phyloP scores from a whole-genome alignment of 2,113 vertebrate species.

The Misgurnus mizolepis region DNA sequence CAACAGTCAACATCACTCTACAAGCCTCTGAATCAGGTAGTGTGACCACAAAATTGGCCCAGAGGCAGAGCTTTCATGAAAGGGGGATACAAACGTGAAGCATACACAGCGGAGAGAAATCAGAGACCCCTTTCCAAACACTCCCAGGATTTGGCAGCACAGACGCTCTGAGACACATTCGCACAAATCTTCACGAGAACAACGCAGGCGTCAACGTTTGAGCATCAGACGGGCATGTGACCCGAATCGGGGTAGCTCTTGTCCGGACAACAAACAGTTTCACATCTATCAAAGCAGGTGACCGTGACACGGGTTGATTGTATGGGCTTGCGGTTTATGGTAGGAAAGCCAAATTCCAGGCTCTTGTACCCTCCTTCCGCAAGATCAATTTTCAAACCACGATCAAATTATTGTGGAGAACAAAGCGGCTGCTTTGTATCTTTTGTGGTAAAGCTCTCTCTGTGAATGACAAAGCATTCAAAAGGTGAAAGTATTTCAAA shows the following conservation, averaged over 20 bases:
- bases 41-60: conserved; percentile 79
- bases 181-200: not conserved
- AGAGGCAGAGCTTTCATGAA: conserved; percentile 69
- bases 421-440: conserved; percentile 70
- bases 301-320: conserved; percentile 57
- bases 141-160: conserved; percentile 76
- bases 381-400: conserved; percentile 69
- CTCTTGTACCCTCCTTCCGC: conserved; percentile 61
- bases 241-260: conserved; percentile 56
- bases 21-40: conserved; percentile 76
- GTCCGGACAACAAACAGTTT: conserved; percentile 58
- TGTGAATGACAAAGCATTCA: conserved; percentile 62
- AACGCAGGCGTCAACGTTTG: conserved; percentile 67
- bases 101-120: conserved; percentile 75
- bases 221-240: conserved; percentile 71
- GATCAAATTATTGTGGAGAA: conserved; percentile 72
- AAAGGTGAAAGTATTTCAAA: conserved; percentile 41
- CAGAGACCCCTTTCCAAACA: conserved; percentile 75
- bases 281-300: conserved; percentile 69
- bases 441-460: conserved; percentile 69
- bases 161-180: conserved; percentile 48
- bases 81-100: conserved; percentile 53
- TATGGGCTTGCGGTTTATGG: conserved; percentile 67
- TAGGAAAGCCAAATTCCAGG: conserved; percentile 62
- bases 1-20: conserved; percentile 79